Percentiles rank a stretch among this genome's conserved stretches.
Conservation (phyloP, 1,140 invertebrate species). For the Eupristina koningsbergeri region DNA sequence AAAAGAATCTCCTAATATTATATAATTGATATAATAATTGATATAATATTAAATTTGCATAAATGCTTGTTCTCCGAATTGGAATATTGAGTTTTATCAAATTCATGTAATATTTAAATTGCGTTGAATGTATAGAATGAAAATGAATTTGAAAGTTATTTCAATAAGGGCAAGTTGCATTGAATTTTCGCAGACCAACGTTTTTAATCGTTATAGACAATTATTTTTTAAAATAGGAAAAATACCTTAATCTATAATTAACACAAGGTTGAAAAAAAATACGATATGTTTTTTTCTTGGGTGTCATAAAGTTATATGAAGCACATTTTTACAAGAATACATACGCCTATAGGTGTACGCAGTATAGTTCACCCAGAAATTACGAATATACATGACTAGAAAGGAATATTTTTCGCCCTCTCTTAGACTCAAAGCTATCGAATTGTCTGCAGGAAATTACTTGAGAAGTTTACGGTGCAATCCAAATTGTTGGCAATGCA, state of each 20-base stretch:
- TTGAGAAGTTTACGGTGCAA: constrained; percentile 12
- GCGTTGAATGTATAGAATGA: not conserved
- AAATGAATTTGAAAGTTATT: not conserved
- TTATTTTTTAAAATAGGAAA: not conserved
- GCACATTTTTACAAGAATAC: not conserved
- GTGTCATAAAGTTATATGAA: constrained; percentile 10
- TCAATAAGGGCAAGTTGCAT: not conserved
- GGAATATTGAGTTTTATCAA: not conserved
- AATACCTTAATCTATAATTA: not conserved
- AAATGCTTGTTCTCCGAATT: not conserved
- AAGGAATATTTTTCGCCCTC: constrained; percentile 9
- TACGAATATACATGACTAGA: constrained; percentile 6
- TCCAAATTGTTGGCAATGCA: not conserved
- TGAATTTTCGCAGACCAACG: not conserved
- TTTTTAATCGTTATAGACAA: not conserved
- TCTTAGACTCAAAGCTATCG: not conserved
- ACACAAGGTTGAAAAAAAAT: not conserved
- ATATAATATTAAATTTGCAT: not conserved
- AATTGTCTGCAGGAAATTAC: constrained; percentile 1
- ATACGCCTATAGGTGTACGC: not conserved
- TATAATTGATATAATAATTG: too few relatives aligned
- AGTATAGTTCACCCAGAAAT: not conserved
- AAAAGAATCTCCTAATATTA: too few relatives aligned
- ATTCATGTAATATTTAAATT: not conserved
- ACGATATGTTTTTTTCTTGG: not conserved